Evolutionary conservation across 2,113 vertebrate species (phyloP).

Genomic region (Channa maculata): DNA sequence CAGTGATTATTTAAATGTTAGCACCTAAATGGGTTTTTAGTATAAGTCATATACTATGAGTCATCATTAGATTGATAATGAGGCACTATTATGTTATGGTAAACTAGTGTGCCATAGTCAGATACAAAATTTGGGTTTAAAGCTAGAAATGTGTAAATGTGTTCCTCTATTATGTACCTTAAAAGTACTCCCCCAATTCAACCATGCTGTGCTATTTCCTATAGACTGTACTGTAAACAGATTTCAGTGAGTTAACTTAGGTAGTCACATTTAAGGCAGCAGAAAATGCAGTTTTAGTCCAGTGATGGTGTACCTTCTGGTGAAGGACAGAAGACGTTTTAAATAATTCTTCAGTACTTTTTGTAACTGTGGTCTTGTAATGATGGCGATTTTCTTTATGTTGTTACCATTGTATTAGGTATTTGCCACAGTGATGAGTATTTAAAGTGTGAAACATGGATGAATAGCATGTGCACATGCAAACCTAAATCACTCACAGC

Average conservation of each 20-base stretch:
- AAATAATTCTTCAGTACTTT: too few relatives aligned
- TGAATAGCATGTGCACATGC: constrained; percentile 38
- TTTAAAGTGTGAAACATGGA: constrained; percentile 49
- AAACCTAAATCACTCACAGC: constrained; percentile 59
- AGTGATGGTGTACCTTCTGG: too few relatives aligned
- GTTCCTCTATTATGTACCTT: too few relatives aligned
- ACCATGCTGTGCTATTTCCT: not conserved
- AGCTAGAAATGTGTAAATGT: not conserved
- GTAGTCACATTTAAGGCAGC: too few relatives aligned
- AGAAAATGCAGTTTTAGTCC: too few relatives aligned
- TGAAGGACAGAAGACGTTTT: too few relatives aligned
- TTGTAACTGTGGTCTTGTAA: constrained; percentile 4
- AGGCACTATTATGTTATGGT: not conserved
- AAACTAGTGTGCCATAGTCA: not conserved
- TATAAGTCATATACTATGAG: too few relatives aligned
- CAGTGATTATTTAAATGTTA: constrained; percentile 1
- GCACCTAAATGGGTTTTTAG: too few relatives aligned
- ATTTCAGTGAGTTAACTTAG: not conserved
- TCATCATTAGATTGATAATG: too few relatives aligned
- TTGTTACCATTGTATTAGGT: constrained; percentile 20
- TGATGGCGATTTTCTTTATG: constrained; percentile 11
- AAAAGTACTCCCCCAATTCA: too few relatives aligned
- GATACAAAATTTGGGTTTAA: not conserved
- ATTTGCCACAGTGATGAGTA: constrained; percentile 44
- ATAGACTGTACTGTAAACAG: not conserved